These are phyloP conservation scores for Operophtera brumata DNA, from an alignment of 2,888 invertebrate species.

Conservation along the genomic window DNA sequence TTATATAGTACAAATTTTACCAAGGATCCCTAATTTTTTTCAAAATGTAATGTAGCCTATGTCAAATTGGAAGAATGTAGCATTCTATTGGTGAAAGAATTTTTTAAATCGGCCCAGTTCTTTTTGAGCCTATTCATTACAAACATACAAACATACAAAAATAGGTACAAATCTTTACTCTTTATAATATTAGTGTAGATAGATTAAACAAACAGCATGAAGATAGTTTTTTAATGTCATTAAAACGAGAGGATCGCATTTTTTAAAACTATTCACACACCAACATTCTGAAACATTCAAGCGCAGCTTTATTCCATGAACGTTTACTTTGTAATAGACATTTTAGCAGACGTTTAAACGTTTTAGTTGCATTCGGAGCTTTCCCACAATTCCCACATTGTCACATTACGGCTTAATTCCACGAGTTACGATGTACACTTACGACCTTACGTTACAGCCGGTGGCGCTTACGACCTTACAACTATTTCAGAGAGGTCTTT, in stretches of 20 bases:
- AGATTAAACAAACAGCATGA: neutral
- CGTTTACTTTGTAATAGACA: conserved; percentile 17
- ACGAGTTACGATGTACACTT: conserved; percentile 8
- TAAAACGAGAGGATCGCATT: neutral
- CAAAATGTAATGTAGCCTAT: no score
- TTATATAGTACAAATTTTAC: no score
- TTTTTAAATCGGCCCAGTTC: no score
- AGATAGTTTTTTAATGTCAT: neutral
- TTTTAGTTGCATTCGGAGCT: conserved; percentile 19
- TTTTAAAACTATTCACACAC: neutral
- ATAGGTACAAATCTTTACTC: no score
- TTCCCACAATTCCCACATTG: conserved; percentile 23
- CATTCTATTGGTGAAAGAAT: no score
- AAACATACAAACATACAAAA: no score
- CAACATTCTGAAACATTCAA: conserved; percentile 13
- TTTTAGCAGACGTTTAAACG: conserved; percentile 16
- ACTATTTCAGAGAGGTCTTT: conserved; percentile 6
- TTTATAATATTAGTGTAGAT: no score
- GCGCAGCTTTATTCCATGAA: conserved; percentile 9
- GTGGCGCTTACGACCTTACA: conserved; percentile 4
- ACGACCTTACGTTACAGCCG: neutral
- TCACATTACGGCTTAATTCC: conserved; percentile 21
- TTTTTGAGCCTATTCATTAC: no score
- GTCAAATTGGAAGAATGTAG: no score
- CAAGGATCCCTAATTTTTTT: no score